These are phyloP conservation scores for Caenorhabditis becei DNA, from an alignment of 2,888 invertebrate species.

Conservation along the genomic window DNA sequence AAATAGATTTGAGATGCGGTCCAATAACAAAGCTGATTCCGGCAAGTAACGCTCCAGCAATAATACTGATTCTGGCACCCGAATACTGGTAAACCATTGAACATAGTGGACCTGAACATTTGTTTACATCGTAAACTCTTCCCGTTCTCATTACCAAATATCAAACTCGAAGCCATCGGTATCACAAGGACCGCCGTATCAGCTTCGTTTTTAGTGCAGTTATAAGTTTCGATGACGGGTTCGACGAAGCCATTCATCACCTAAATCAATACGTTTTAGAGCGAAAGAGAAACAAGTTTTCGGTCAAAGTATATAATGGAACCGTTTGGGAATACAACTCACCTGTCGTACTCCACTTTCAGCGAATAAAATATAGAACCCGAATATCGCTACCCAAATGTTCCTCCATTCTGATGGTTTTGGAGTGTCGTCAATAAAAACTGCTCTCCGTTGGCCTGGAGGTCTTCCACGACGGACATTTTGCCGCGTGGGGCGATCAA, in stretches of 20 bases:
- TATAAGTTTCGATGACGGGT: slow-evolving; percentile 60
- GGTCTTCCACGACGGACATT: slow-evolving; percentile 44
- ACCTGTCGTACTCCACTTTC: slow-evolving; percentile 73
- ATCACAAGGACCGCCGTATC: slow-evolving; percentile 66
- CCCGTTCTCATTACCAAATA: slow-evolving; percentile 52
- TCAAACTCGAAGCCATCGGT: slow-evolving; percentile 66
- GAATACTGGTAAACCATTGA: slow-evolving; percentile 67
- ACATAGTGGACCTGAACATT: slow-evolving; percentile 66
- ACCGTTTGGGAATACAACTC: slow-evolving; percentile 1
- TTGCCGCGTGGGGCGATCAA: slow-evolving; percentile 39
- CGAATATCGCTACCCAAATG: slow-evolving; percentile 64
- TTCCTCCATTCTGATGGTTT: slow-evolving; percentile 51
- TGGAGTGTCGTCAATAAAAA: slow-evolving; percentile 38
- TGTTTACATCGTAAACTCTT: neutral
- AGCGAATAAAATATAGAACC: slow-evolving; percentile 67
- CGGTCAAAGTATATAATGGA: slow-evolving; percentile 38
- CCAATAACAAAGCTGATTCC: slow-evolving; percentile 64
- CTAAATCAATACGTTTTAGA: slow-evolving; percentile 47
- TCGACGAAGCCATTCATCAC: slow-evolving; percentile 71
- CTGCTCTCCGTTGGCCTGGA: slow-evolving; percentile 29
- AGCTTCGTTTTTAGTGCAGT: slow-evolving; percentile 66
- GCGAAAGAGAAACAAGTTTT: neutral
- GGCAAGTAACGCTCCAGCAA: slow-evolving; percentile 54
- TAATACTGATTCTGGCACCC: slow-evolving; percentile 66
- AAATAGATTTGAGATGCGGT: slow-evolving; percentile 61